Evolutionary conservation across 2,888 invertebrate genomes (phyloP), one percentile per base, ranked within the genome.

Genomic region (Hypselothyrea guttata): DNA sequence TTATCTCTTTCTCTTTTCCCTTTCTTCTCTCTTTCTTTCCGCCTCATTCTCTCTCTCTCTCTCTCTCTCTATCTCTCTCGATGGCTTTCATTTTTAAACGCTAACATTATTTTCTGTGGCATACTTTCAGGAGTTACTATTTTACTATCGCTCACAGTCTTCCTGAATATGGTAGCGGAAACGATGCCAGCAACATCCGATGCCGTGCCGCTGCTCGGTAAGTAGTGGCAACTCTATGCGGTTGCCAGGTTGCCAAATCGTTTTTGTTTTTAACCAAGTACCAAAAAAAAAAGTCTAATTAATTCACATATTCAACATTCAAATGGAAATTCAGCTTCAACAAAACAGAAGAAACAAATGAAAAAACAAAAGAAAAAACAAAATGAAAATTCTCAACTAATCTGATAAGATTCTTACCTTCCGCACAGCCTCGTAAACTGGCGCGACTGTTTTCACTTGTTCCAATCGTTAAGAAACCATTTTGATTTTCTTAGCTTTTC

Each of bases 161-260:
- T 98, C 92, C 93, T 98, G 89, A 97, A 98, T 91, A 96, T 98
- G 95, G 98, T 98, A 87, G 98, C 98, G 85, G 98, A 98, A 92
- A 98, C 97, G 89, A 97, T 98, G 97, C 98, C 98, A 84, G 97
- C 97, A 88, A 98, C 98, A 70, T 98, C 98, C 75, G 97, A 97
- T 90, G 96, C 96, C 78, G 96, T 97, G 88, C 96, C 96, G 83
- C 92, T 96, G 86, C 92, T 96, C 90, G 95, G 95, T 93, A 91
- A 91, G 88, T 88, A 58, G 11, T 27, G n/a, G 42, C 57, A 54
- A 18, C 18, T 15, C 40, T 16, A 40, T n/a, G n/a, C 3, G 5
- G 22, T 22, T 22, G 16, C 35, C 4, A 15, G 37, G 2, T 18
- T 37, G 34, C 34, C 22, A 22, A 22, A 22, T 22, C 22, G 22